A percentile compares a stretch with the other conserved stretches of the same genome.
Evolutionary conservation across 2,888 invertebrate species (phyloP).

Genomic region (Tricholauxania praeusta): DNA sequence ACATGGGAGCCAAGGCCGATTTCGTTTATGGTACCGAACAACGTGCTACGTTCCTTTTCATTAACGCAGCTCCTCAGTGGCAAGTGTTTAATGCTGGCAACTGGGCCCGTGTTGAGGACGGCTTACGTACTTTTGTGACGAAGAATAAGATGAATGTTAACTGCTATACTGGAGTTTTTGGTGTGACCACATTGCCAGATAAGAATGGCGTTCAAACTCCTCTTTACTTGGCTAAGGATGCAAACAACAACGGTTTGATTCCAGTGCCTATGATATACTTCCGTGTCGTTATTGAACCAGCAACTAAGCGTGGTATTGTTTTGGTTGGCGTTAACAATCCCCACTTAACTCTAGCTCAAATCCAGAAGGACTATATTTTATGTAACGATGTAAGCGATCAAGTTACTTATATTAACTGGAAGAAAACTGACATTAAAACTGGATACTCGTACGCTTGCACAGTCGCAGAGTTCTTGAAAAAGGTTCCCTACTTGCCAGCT

Average conservation of each 20-base stretch:
- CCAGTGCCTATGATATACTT: slow-evolving; percentile 73
- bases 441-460: slow-evolving; percentile 64
- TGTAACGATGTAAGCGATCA: slow-evolving; percentile 59
- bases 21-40: slow-evolving; percentile 70
- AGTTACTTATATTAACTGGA: slow-evolving; percentile 62
- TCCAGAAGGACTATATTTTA: slow-evolving; percentile 57
- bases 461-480: slow-evolving; percentile 55
- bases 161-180: slow-evolving; percentile 73
- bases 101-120: slow-evolving; percentile 71
- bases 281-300: slow-evolving; percentile 71
- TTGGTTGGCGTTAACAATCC: slow-evolving; percentile 70
- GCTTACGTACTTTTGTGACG: slow-evolving; percentile 66
- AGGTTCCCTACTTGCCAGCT: slow-evolving; percentile 53
- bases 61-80: slow-evolving; percentile 73
- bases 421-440: slow-evolving; percentile 54
- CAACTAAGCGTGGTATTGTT: slow-evolving; percentile 69
- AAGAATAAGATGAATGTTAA: slow-evolving; percentile 62
- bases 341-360: slow-evolving; percentile 59
- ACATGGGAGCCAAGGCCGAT: slow-evolving; percentile 71
- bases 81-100: slow-evolving; percentile 73
- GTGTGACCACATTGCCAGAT: slow-evolving; percentile 70
- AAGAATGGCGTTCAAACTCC: slow-evolving; percentile 61
- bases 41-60: slow-evolving; percentile 70
- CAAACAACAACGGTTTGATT: slow-evolving; percentile 64
- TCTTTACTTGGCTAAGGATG: slow-evolving; percentile 64